Evolutionary conservation across 2,113 vertebrate species (phyloP).

Genomic region (Hippocampus barbouri): DNA sequence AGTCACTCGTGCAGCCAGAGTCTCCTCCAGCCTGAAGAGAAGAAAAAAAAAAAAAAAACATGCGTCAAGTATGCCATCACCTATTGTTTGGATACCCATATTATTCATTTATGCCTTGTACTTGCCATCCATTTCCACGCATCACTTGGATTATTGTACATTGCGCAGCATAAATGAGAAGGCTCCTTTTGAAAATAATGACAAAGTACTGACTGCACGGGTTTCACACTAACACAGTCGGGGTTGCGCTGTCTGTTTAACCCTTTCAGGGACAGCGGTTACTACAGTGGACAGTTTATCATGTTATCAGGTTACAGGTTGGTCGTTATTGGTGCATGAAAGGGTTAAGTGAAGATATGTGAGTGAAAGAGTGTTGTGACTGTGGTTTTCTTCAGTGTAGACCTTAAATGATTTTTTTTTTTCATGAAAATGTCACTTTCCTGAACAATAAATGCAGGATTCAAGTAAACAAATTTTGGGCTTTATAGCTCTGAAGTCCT

Average conservation of each 20-base stretch:
- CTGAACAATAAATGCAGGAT: background rate
- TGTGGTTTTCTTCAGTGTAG: background rate
- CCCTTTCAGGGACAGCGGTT: background rate
- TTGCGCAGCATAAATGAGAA: no score
- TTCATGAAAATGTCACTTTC: background rate
- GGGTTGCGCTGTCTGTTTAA: background rate
- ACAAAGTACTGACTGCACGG: no score
- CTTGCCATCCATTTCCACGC: background rate
- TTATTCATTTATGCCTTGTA: background rate
- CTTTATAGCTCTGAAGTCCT: background rate
- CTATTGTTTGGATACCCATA: background rate
- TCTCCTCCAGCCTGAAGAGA: constrained; percentile 12
- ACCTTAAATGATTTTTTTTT: background rate
- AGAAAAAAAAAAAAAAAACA: no score
- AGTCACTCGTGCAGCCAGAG: constrained; percentile 23
- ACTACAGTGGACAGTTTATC: no score
- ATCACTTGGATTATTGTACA: background rate
- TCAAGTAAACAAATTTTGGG: background rate
- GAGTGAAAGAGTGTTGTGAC: background rate
- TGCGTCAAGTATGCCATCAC: background rate
- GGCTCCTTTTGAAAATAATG: no score
- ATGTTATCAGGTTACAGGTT: no score
- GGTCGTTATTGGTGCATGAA: no score
- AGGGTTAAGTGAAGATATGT: background rate
- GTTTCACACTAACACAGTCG: background rate